Conservation (phyloP, 2,797 vertebrate species). For the Yasuhikotakia modesta region DNA sequence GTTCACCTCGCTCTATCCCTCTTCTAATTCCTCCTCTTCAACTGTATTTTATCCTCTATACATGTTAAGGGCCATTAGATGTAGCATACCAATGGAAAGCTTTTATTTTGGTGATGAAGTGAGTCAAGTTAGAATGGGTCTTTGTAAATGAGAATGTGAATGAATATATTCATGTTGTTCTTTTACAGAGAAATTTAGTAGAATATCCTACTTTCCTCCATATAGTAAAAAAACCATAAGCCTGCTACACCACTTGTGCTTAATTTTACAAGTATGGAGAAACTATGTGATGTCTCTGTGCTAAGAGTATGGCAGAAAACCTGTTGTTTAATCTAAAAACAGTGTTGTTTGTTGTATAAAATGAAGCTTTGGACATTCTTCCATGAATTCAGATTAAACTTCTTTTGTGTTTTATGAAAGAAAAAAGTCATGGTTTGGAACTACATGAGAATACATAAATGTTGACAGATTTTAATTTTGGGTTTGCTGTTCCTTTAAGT, state of each 20-base stretch:
- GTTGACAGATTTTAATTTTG: neutral
- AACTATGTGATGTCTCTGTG: neutral
- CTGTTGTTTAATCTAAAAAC: no score
- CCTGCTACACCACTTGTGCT: no score
- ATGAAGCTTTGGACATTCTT: neutral
- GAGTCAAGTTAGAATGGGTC: neutral
- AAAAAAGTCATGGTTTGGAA: neutral
- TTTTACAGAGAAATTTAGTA: no score
- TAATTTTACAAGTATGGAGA: neutral
- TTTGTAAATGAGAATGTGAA: neutral
- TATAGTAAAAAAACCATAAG: no score
- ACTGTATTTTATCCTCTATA: conserved; percentile 22
- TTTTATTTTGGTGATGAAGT: neutral
- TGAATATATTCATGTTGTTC: no score
- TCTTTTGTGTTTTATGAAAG: no score
- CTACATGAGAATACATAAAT: neutral
- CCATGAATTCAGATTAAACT: neutral
- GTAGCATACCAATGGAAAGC: conserved; percentile 12
- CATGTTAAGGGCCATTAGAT: conserved; percentile 19
- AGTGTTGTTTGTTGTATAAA: neutral
- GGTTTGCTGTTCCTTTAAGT: neutral
- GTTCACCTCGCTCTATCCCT: no score
- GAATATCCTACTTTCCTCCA: no score
- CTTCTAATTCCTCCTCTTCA: conserved; percentile 24
- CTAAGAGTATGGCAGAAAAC: no score